Evolutionary conservation across 2,797 vertebrate genomes (phyloP), one percentile per base, ranked within the genome.

Genomic region (Thaleichthys pacificus): DNA sequence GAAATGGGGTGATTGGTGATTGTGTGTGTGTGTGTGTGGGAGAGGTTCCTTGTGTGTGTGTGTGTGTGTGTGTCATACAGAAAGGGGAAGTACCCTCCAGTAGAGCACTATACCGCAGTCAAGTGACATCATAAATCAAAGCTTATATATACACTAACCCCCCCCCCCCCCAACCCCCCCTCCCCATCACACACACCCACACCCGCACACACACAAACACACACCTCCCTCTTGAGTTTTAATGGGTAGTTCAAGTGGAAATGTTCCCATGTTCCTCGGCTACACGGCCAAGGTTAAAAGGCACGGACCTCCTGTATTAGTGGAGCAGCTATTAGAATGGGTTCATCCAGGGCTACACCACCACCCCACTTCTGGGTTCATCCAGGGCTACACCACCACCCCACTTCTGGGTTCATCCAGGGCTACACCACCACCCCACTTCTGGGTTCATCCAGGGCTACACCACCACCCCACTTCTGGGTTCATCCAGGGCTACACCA

Each of bases 401-500:
- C 6, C 5, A 35, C 32, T 1, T 71, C 61, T 1, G 67, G 54
- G 38, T 83, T 87, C 8, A 42, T 42, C 2, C 38, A 42, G 26
- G 26, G 26, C 26, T 28, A 2, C 2, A 28, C 26, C 26, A 28
- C 2, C 3, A 28, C 26, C 1, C 26, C 26, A 28, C 26, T 2
- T 28, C 26, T 8, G 8, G 7, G 14, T 14, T 47, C 8, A 42
- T 42, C 2, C 38, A 42, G 26, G 26, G 26, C 26, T 28, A 2
- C 2, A 28, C 26, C 26, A 28, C 2, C 3, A 28, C 26, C 1
- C 26, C 26, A 28, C 26, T 2, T 28, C 26, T 28, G 26, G 26
- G 26, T 2, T 42, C 38, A 42, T 42, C 8, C 38, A 35, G 63
- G 63, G 32, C 26, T 28, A 28, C 26, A 28, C 26, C 26, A 5